Evolutionary conservation across 1,140 invertebrate genomes (phyloP).

Genomic region (Sesamia nonagrioides): DNA sequence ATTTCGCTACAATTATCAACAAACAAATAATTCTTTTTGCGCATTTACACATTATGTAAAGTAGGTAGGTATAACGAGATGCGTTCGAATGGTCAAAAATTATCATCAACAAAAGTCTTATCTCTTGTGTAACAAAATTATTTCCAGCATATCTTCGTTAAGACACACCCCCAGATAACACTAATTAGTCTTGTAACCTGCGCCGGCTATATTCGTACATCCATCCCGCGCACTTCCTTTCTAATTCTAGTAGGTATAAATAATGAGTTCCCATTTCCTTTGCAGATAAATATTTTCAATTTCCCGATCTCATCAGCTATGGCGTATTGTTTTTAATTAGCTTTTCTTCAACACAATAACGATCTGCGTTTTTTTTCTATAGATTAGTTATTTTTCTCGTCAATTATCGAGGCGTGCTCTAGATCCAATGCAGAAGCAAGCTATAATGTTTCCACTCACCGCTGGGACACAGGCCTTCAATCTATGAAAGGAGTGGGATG

Average conservation of each 20-base stretch:
- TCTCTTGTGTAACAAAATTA: not conserved
- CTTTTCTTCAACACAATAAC: not conserved
- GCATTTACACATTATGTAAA: too few relatives aligned
- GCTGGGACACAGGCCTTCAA: too few relatives aligned
- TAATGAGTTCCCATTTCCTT: not conserved
- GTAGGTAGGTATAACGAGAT: too few relatives aligned
- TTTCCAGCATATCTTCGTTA: not conserved
- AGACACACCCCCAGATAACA: slow-evolving; percentile 10
- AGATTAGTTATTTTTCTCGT: slow-evolving; percentile 10
- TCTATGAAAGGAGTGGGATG: too few relatives aligned
- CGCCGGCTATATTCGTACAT: not conserved
- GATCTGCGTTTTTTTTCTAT: not conserved
- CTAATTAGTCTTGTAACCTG: not conserved
- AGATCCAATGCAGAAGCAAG: too few relatives aligned
- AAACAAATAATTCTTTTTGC: too few relatives aligned
- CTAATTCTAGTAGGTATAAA: not conserved
- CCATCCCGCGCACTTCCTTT: not conserved
- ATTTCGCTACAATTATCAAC: too few relatives aligned
- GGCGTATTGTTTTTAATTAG: not conserved
- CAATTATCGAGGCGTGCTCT: slow-evolving; percentile 13
- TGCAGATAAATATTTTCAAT: not conserved
- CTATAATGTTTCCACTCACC: too few relatives aligned
- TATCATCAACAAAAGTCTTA: not conserved
- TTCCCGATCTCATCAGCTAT: not conserved
- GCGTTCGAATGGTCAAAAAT: not conserved